Conservation (phyloP, 2,888 invertebrate species). For the Cryptus viduatorius region DNA sequence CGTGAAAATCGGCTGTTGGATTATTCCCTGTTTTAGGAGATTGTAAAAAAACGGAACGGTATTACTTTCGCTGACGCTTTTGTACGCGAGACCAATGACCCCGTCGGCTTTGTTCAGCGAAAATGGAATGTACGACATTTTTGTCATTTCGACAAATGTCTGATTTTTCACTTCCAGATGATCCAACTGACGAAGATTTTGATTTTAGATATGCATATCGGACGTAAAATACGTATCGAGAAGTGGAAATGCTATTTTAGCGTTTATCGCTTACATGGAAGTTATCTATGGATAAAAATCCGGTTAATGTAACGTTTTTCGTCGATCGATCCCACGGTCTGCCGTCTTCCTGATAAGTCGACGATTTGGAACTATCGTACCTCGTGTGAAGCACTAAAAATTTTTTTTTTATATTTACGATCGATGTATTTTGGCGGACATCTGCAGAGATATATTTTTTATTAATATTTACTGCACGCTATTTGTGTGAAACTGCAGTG, state of each 20-base stretch:
- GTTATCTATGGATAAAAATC: conserved; percentile 89
- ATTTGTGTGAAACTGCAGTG: conserved; percentile 82
- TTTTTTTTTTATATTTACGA: neutral
- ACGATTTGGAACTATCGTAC: conserved; percentile 89
- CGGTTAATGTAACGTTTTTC: conserved; percentile 87
- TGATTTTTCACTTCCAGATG: conserved; percentile 87
- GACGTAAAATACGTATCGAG: neutral
- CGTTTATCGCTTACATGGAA: conserved; percentile 86
- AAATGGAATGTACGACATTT: conserved; percentile 88
- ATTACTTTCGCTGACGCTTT: conserved; percentile 85
- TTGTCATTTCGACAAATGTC: conserved; percentile 90
- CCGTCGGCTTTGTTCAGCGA: conserved; percentile 90
- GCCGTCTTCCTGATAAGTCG: conserved; percentile 88
- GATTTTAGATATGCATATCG: neutral
- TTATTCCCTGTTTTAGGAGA: conserved; percentile 86
- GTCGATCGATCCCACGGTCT: conserved; percentile 86
- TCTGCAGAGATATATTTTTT: neutral
- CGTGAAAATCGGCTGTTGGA: conserved; percentile 87
- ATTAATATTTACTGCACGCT: conserved; percentile 85
- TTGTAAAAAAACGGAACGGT: conserved; percentile 89
- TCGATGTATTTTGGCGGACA: too few relatives aligned
- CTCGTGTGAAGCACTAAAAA: conserved; percentile 88
- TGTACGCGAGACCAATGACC: conserved; percentile 89
- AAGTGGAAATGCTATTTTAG: neutral
- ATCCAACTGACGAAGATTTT: conserved; percentile 85